Percentiles rank a stretch among this genome's conserved stretches.
phyloP scores from a whole-genome alignment of 2,888 invertebrate genomes.

The Trichogramma evanescens region DNA sequence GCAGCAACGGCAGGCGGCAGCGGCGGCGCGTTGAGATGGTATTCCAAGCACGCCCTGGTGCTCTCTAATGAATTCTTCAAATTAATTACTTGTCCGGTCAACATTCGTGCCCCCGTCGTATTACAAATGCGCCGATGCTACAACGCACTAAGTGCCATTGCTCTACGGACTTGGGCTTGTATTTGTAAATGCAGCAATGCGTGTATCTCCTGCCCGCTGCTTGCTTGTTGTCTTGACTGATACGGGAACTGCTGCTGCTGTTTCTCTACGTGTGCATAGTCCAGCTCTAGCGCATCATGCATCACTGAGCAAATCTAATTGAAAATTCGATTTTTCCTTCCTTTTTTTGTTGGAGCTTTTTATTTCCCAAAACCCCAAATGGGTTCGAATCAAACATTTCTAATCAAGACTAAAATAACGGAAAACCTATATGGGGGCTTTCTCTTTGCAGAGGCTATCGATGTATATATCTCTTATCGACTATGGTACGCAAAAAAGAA shows the following conservation, averaged over 20 bases:
- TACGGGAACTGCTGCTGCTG: too few relatives aligned
- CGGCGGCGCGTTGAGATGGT: neutral
- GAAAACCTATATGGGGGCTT: too few relatives aligned
- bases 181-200: too few relatives aligned
- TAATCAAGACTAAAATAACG: slow-evolving; percentile 2
- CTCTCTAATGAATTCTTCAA: slow-evolving; percentile 15
- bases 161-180: too few relatives aligned
- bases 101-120: neutral
- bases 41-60: slow-evolving; percentile 4
- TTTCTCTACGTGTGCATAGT: too few relatives aligned
- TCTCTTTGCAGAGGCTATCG: too few relatives aligned
- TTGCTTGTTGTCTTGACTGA: too few relatives aligned
- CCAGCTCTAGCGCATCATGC: too few relatives aligned
- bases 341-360: neutral
- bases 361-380: neutral
- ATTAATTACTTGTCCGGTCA: slow-evolving; percentile 14
- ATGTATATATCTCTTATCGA: too few relatives aligned
- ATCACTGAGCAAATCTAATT: slow-evolving; percentile 3
- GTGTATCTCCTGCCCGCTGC: too few relatives aligned
- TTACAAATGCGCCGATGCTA: neutral
- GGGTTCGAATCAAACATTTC: slow-evolving; percentile 12
- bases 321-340: slow-evolving; percentile 5
- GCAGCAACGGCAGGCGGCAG: neutral
- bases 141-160: too few relatives aligned
- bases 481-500: too few relatives aligned